These are phyloP conservation scores for Desmophyllum pertusum DNA, from an alignment of 92 coral and sea anemone genomes.

Conservation along the genomic window DNA sequence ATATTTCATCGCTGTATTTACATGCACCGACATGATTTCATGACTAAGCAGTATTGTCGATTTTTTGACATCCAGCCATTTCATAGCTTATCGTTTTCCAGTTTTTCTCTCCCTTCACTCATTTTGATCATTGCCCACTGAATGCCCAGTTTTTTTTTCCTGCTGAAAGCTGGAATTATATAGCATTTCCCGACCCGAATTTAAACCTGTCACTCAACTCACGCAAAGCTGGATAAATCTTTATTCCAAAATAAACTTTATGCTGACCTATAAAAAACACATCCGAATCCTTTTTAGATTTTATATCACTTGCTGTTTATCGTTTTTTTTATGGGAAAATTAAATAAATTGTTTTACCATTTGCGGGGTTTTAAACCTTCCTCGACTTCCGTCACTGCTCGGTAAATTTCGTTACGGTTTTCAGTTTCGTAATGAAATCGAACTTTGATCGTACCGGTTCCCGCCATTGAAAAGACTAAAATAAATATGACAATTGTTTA, in stretches of 20 bases:
- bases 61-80: not conserved
- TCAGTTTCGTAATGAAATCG: slow-evolving; percentile 5
- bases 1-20: not conserved
- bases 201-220: too few species aligned
- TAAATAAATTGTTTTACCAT: not conserved
- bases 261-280: not conserved
- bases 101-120: not conserved
- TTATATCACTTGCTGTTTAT: not conserved
- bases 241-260: too few species aligned
- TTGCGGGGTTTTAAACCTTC: not conserved
- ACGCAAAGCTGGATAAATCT: too few species aligned
- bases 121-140: not conserved
- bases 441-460: slow-evolving; percentile 46
- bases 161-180: not conserved
- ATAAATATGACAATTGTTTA: slow-evolving; percentile 70
- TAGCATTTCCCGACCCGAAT: too few species aligned
- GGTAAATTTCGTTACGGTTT: not conserved
- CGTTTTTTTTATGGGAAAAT: not conserved
- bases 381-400: not conserved
- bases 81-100: not conserved
- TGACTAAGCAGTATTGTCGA: not conserved
- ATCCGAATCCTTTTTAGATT: not conserved
- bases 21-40: too few species aligned
- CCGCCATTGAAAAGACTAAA: slow-evolving; percentile 62
- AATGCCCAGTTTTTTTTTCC: not conserved